Evolutionary conservation across 2,888 invertebrate genomes (phyloP).

Genomic region (Microctonus aethiopoides): DNA sequence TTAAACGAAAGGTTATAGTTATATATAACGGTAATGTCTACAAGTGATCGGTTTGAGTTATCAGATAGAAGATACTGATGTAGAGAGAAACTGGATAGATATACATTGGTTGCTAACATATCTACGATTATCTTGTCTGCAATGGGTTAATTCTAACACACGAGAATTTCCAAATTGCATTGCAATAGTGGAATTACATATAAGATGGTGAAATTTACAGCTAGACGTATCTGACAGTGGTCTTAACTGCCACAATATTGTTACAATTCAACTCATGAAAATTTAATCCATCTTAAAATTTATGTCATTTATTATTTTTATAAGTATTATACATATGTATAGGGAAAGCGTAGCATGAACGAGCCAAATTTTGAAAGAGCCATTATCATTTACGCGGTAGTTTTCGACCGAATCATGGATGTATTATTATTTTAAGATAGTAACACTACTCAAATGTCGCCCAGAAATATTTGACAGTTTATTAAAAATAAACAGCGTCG

Average conservation of each 20-base stretch:
- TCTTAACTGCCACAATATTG: not conserved
- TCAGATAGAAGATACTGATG: conserved; percentile 25
- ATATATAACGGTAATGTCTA: conserved; percentile 30
- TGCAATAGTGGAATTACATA: conserved; percentile 14
- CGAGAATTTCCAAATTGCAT: conserved; percentile 21
- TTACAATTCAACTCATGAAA: not conserved
- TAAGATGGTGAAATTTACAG: conserved; percentile 24
- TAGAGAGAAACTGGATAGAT: not conserved
- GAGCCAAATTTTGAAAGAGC: too few species aligned
- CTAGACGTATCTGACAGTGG: not conserved
- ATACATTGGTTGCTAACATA: conserved; percentile 19
- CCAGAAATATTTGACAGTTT: too few species aligned
- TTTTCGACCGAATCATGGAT: too few species aligned
- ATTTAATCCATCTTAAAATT: not conserved
- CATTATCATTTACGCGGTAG: too few species aligned
- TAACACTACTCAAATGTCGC: too few species aligned
- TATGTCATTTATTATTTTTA: not conserved
- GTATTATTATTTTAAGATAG: too few species aligned
- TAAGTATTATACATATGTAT: too few species aligned
- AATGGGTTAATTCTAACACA: conserved; percentile 30
- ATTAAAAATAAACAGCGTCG: too few species aligned
- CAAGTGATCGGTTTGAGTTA: conserved; percentile 36
- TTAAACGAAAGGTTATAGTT: not conserved
- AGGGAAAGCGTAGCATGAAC: too few species aligned
- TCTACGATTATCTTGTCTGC: conserved; percentile 35